Evolutionary conservation across 2,113 vertebrate species (phyloP), one percentile per base, ranked within the genome.

Genomic region (Gracilinanus agilis): DNA sequence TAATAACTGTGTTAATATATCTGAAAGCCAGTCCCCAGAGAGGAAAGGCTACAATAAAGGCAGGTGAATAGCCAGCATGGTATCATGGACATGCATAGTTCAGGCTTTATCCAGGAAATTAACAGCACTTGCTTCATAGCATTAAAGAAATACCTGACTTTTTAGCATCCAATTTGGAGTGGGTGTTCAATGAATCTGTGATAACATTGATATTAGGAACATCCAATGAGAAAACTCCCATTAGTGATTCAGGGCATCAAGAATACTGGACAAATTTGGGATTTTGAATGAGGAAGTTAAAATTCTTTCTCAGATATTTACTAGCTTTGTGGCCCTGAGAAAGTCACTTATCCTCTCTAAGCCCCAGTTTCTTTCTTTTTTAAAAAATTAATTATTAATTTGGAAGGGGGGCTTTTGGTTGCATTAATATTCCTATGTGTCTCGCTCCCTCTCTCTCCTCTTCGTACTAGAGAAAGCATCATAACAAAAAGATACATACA

Each of bases 41-140:
- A 90, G 53, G 10, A 21, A 93, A 90, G 16, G 40, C 90, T 94
- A 90, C 88, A 94, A 90, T 34, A 94, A 92, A 25, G 54, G 56
- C 56, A 91, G 40, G 40, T 34, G 6, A 23, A 40, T 9, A 23
- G 67, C 16, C n/a, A 83, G 67, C n/a, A 3, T 19, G n/a, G n/a
- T 29, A 27, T 12, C 54, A 2, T 23, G 10, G 92, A 29, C 3
- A n/a, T n/a, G n/a, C n/a, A 92, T n/a, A 56, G 3, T n/a, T 95
- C 24, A 5, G 44, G 53, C 24, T 92, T 96, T 93, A 54, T 40
- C 90, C 21, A 54, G 54, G 5, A 8, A 8, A 56, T 2, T 56
- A 8, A 24, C 24, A 56, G 24, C 24, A 25, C 8, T 56, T 56
- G 55, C 23, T 23, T 55, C 23, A 23, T 55, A 55, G 21, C 55